Evolutionary conservation across 1,140 invertebrate genomes (phyloP), one percentile per base, ranked within the genome.

Genomic region (Maniola jurtina): DNA sequence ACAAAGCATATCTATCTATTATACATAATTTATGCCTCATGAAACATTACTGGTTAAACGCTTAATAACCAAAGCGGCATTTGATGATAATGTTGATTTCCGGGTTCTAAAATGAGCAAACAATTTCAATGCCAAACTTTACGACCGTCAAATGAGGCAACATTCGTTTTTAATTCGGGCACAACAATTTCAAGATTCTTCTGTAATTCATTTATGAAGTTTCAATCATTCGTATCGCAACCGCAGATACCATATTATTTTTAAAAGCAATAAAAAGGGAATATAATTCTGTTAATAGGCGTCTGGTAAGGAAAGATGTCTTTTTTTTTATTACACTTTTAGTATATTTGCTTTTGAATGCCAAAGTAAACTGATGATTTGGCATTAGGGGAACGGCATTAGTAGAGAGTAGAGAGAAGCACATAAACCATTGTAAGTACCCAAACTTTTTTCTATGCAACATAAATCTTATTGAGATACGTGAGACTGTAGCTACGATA

Each of bases 101-200:
- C 85, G 80, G 81, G 77, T 77, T 77, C 73, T 89, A 86, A 89
- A 79, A 71, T 80, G 76, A 82, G 76, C 80, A 75, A 85, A 89
- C 83, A 81, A 74, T 79, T 76, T 81, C 86, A 89, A 89, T 89
- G 86, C 78, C 86, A 84, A 71, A 76, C 65, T 87, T 87, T 85
- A 89, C 72, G 82, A 81, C 66, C 72, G 72, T 69, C 64, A 80
- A 75, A 80, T 80, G 73, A 79, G 73, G 70, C 77, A 66, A 72
- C 68, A 65, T 71, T 45, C 71, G 77, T 73, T 75, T 57, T 50
- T 61, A 57, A 64, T 54, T 25, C 13, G 48, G 56, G 54, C 36
- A 38, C 40, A 66, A 48, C 57, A 72, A 75, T 77, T 66, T 69
- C 54, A 71, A 57, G 34, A 57, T 38, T 57, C 15, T 38, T 14